Evolutionary conservation across 2,113 vertebrate genomes (phyloP).

Genomic region (Periophthalmodon schlosseri): DNA sequence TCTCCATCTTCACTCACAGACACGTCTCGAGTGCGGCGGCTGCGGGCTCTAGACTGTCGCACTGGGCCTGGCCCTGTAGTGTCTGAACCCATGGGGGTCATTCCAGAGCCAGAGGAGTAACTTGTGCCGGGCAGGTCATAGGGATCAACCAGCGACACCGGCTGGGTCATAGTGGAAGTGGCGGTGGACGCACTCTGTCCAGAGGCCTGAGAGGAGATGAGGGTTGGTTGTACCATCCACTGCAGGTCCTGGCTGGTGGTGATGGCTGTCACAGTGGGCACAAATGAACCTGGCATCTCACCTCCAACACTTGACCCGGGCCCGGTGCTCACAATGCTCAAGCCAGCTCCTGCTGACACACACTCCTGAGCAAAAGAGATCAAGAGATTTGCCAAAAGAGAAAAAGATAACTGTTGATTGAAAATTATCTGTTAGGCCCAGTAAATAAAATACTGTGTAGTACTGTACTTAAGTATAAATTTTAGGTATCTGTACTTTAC

Average conservation of each 20-base stretch:
- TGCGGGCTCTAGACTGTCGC: constrained; percentile 81
- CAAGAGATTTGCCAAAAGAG: background rate
- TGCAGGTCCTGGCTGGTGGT: constrained; percentile 96
- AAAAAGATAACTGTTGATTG: background rate
- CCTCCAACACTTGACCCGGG: constrained; percentile 74
- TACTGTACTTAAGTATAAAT: no score
- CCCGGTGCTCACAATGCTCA: constrained; percentile 73
- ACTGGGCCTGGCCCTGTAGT: constrained; percentile 76
- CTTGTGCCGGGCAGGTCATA: constrained; percentile 92
- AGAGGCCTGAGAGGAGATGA: constrained; percentile 93
- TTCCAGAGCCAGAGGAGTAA: constrained; percentile 81
- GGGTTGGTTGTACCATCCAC: constrained; percentile 96
- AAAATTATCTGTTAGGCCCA: background rate
- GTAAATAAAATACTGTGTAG: background rate
- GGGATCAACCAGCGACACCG: constrained; percentile 83
- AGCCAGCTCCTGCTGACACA: constrained; percentile 72
- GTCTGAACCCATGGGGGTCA: constrained; percentile 71
- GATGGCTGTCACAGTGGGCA: constrained; percentile 96
- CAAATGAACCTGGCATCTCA: constrained; percentile 94
- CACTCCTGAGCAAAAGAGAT: constrained; percentile 71
- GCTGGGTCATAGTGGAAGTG: constrained; percentile 77
- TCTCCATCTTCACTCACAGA: constrained; percentile 84
- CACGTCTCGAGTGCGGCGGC: constrained; percentile 85
- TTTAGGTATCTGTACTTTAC: no score
- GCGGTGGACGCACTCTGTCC: constrained; percentile 78